Evolutionary conservation across 92 coral and sea anemone species (phyloP).

Genomic region (Galaxea fascicularis): DNA sequence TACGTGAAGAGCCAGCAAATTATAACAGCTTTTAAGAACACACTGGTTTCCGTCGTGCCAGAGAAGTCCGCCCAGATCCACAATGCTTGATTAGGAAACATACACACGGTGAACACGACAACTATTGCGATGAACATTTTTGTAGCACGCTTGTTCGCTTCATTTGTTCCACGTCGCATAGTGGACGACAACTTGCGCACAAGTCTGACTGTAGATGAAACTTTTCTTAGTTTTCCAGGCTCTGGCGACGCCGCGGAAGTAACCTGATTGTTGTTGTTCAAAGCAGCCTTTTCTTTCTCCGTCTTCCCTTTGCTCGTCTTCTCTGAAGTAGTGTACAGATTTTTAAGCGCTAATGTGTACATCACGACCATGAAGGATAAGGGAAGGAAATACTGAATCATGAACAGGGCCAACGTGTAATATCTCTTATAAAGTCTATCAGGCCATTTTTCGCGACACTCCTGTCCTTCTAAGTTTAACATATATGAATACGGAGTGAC

Average conservation of each 20-base stretch:
- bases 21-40: slow-evolving; percentile 56
- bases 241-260: neutral
- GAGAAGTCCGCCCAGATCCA: slow-evolving; percentile 89
- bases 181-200: slow-evolving; percentile 30
- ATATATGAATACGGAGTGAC: slow-evolving; percentile 83
- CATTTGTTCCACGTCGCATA: slow-evolving; percentile 62
- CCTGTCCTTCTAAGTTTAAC: slow-evolving; percentile 41
- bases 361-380: slow-evolving; percentile 79
- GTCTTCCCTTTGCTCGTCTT: slow-evolving; percentile 52
- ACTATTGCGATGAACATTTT: slow-evolving; percentile 95
- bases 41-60: slow-evolving; percentile 26
- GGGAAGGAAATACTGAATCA: slow-evolving; percentile 84
- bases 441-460: slow-evolving; percentile 85
- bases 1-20: slow-evolving; percentile 86
- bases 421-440: slow-evolving; percentile 58
- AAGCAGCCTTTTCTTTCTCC: slow-evolving; percentile 21
- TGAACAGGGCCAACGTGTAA: slow-evolving; percentile 78
- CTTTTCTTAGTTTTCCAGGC: slow-evolving; percentile 14
- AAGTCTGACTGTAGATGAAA: slow-evolving; percentile 21
- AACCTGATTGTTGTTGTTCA: neutral
- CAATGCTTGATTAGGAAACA: slow-evolving; percentile 88
- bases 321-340: slow-evolving; percentile 68
- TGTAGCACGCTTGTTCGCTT: slow-evolving; percentile 82
- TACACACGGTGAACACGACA: slow-evolving; percentile 85
- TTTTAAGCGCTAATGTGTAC: slow-evolving; percentile 84